Evolutionary conservation across 2,888 invertebrate genomes (phyloP).

Genomic region (Sclerodermus sp.): DNA sequence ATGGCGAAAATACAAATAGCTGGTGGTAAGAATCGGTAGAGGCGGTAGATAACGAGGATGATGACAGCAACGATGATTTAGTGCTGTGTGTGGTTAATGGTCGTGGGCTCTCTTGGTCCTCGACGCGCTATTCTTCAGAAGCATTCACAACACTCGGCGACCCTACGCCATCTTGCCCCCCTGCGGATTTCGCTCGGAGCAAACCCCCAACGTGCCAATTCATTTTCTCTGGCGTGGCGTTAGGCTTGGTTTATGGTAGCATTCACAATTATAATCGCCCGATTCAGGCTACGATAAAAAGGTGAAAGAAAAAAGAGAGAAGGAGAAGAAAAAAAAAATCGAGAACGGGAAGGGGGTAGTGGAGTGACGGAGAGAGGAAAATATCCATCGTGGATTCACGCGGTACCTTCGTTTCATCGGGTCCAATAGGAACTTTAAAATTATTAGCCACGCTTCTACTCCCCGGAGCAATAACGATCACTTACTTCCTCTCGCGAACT

Average conservation of each 20-base stretch:
- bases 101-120: constrained; percentile 30
- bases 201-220: constrained; percentile 43
- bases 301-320: constrained; percentile 8
- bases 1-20: too few relatives aligned
- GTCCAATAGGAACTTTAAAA: background rate
- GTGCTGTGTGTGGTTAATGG: constrained; percentile 48
- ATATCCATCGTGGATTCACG: too few relatives aligned
- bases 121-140: constrained; percentile 43
- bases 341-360: too few relatives aligned
- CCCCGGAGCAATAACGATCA: constrained; percentile 21
- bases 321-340: constrained; percentile 8
- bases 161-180: constrained; percentile 18
- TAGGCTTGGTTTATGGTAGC: constrained; percentile 47
- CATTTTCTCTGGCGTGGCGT: constrained; percentile 37
- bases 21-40: constrained; percentile 27
- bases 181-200: constrained; percentile 25
- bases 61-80: constrained; percentile 57
- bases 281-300: too few relatives aligned
- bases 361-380: too few relatives aligned
- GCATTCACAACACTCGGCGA: constrained; percentile 44
- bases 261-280: constrained; percentile 53
- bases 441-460: constrained; percentile 18
- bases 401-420: constrained; percentile 3
- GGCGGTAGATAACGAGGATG: constrained; percentile 55
- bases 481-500: constrained; percentile 2